Base-by-base conservation (phyloP, 2,888 invertebrate genomes). In the Drosophila hamatofila region DNA sequence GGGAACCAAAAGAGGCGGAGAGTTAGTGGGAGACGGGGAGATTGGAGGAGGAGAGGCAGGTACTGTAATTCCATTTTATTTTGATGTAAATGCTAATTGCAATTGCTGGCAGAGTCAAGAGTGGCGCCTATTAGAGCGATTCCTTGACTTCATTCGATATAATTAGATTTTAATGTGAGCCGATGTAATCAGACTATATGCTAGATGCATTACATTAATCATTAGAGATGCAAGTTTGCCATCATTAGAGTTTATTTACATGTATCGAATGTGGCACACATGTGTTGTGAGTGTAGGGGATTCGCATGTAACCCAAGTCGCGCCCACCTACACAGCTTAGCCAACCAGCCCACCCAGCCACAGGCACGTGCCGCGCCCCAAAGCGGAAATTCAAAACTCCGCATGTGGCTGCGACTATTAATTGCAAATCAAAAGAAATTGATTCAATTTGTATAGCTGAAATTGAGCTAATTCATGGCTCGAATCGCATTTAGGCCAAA, bases 161-260 rank as follows among this genome's bases (percentile, higher is more conserved):
- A 88, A 88, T 84, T 84, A 52, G 81, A 85, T 75, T 86, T 88
- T 88, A 85, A 85, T 84, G 72, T 63, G 48, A 64, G 59, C 67
- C 71, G 71, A 57, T 71, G 51, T 63, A 73, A 85, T 84, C 72
- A 60, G 64, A 55, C 65, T 68, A 65, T 83, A 68, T 74, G 44
- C 23, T 23, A 23, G 44, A 72, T 72, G 59, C 61, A 79, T 81
- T 81, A 74, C 87, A 76, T 72, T 72, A 75, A 56, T 80, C 81
- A 85, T 88, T 85, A 81, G 72, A 63, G 66, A 39, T 30, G 33
- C 51, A 12, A 25, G 72, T 78, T 58, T 57, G 66, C 25, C 61
- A 79, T 81, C 79, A 72, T 83, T 85, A 79, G 71, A 61, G 64
- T 27, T 30, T 21, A 33, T 8, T 27, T 11, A 33, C 23, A 12